Base-by-base conservation (phyloP, 2,113 vertebrate genomes). In the Lates calcarifer region DNA sequence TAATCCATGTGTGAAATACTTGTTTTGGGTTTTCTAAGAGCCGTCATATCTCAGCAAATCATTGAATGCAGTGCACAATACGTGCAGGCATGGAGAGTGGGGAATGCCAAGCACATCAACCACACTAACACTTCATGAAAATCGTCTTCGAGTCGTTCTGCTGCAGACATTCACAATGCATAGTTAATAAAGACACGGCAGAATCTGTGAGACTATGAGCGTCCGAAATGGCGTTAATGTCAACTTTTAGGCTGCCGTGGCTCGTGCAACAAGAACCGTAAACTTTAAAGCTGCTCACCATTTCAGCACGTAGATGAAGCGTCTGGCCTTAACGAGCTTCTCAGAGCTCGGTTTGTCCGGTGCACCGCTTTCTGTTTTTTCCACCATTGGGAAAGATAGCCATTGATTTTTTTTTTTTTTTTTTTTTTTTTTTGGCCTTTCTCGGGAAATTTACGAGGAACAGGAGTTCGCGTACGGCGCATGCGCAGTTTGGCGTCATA, bases 281-380 rank as follows among this genome's bases (percentile, higher is more conserved):
- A 92, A 92, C 80, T 92, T 89, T 80, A 63, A 70, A 67, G 78
- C 77, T 51, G 93, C 93, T 95, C 90, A 95, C 94, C 93, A 95
- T 94, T 91, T 91, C 93, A 92, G 88, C 90, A 82, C 83, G 74
- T 37, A 18, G 74, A 47, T 26, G 66, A 55, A 20, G 28, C 63
- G 45, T 55, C 51, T 8, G 29, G 22, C 39, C 12, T 31, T 37
- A n/a, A 57, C 31, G 28, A 47, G 72, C 75, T 24, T 68, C 49
- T 41, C 49, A 12, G 2, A 8, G 20, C 10, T 60, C 39, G 8
- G 24, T 15, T 47, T 35, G n/a, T 68, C 35, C 28, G 47, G 4
- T 37, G 33, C 51, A 1, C 5, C 28, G 65, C 60, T 68, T 17
- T 77, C 15, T 15, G 14, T 80, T 71, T 49, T 49, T 5, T n/a